Conservation (phyloP, 2,888 invertebrate genomes). For the Rhorus exstirpatorius region DNA sequence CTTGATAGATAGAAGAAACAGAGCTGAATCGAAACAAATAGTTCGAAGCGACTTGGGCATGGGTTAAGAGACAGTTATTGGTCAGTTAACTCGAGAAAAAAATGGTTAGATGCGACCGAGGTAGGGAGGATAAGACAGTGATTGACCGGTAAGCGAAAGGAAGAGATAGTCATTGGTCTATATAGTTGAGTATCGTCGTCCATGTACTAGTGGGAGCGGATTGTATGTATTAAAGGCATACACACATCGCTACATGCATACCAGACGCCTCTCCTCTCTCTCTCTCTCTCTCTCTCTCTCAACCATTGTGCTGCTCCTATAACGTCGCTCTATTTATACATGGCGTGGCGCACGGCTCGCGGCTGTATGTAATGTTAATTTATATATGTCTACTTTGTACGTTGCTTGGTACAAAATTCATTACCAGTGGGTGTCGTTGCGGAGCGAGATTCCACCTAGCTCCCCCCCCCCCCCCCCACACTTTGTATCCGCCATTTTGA, state of each 20-base stretch:
- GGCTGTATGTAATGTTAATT: conserved; percentile 39
- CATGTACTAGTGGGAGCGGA: conserved; percentile 22
- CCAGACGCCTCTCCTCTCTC: conserved; percentile 14
- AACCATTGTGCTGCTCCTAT: conserved; percentile 49
- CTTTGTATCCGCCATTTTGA: not conserved
- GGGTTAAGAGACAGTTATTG: conserved; percentile 2
- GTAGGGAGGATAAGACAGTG: not conserved
- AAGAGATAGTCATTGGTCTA: conserved; percentile 18
- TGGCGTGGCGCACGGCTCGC: conserved; percentile 48
- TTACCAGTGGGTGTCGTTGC: conserved; percentile 10
- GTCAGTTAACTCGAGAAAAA: not conserved
- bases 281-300: conserved; percentile 3
- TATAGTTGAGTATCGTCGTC: conserved; percentile 30
- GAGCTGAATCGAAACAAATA: too few species aligned
- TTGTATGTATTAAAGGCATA: conserved; percentile 10
- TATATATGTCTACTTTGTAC: conserved; percentile 8
- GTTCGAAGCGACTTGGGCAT: too few species aligned
- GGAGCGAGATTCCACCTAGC: conserved; percentile 1
- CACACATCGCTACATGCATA: conserved; percentile 37
- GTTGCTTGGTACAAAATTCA: conserved; percentile 36
- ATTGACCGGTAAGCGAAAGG: not conserved
- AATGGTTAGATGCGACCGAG: too few species aligned
- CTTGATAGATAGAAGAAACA: too few species aligned
- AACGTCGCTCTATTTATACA: conserved; percentile 63
- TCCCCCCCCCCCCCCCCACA: not conserved